Conservation (phyloP, 1,140 invertebrate genomes). For the Drosophila kanapiae region DNA sequence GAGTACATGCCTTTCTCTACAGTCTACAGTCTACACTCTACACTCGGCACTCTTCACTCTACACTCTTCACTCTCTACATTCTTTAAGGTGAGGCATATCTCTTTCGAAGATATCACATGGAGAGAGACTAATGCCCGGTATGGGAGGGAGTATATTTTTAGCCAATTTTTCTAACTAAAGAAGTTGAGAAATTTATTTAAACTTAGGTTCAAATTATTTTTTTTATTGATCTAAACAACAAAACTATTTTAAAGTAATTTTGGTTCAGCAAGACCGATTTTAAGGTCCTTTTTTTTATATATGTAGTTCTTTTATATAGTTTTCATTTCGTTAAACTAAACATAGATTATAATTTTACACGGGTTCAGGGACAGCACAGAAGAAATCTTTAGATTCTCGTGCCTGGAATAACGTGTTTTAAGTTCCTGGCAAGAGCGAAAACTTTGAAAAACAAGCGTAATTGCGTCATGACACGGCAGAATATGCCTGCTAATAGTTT, state of each 20-base stretch:
- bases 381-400: neutral
- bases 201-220: neutral
- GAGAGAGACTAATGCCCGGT: no score
- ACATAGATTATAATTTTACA: neutral
- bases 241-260: no score
- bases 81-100: neutral
- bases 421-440: neutral
- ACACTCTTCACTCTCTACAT: neutral
- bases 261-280: no score
- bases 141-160: neutral
- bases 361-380: neutral
- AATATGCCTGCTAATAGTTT: neutral
- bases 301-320: no score
- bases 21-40: neutral
- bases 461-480: neutral
- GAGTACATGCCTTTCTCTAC: neutral
- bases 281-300: no score
- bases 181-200: neutral
- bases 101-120: neutral
- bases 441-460: conserved; percentile 4
- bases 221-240: no score
- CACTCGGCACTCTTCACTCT: neutral
- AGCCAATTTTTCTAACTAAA: neutral
- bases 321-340: neutral
- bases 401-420: neutral